Evolutionary conservation across 2,888 invertebrate species (phyloP).

Genomic region (Ypsolopha sequella): DNA sequence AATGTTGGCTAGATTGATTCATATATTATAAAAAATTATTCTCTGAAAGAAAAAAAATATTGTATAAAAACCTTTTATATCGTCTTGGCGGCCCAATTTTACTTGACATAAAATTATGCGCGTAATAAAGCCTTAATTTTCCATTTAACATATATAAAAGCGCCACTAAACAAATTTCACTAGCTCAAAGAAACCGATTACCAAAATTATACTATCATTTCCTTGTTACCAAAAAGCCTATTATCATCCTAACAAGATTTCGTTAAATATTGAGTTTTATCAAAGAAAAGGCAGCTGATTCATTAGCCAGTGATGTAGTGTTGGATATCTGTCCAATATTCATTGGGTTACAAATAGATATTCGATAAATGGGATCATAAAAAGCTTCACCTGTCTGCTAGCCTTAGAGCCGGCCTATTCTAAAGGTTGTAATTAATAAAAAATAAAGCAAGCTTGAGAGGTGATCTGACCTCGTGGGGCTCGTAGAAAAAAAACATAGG

Average conservation of each 20-base stretch:
- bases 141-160: too few species aligned
- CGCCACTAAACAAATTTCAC: too few species aligned
- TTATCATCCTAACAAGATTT: background rate
- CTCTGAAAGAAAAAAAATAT: too few species aligned
- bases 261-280: background rate
- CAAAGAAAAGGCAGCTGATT: slow-evolving; percentile 12
- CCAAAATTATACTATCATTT: background rate
- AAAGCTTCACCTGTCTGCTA: slow-evolving; percentile 54
- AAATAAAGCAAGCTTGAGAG: slow-evolving; percentile 34
- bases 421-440: slow-evolving; percentile 58
- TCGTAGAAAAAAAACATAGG: background rate
- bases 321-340: slow-evolving; percentile 25
- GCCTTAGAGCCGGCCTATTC: slow-evolving; percentile 32
- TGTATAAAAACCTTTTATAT: too few species aligned
- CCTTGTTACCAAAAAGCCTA: background rate
- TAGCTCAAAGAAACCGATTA: background rate
- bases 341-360: slow-evolving; percentile 48
- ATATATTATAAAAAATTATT: too few species aligned
- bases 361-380: slow-evolving; percentile 54
- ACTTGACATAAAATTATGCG: too few species aligned
- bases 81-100: too few species aligned
- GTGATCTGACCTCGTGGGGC: background rate
- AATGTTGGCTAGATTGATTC: too few species aligned
- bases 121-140: too few species aligned
- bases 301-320: slow-evolving; percentile 18